A percentile compares a stretch with the other conserved stretches of the same genome.
phyloP scores from a whole-genome alignment of 2,797 vertebrate genomes.

The Pangasius sanitwongsei region DNA sequence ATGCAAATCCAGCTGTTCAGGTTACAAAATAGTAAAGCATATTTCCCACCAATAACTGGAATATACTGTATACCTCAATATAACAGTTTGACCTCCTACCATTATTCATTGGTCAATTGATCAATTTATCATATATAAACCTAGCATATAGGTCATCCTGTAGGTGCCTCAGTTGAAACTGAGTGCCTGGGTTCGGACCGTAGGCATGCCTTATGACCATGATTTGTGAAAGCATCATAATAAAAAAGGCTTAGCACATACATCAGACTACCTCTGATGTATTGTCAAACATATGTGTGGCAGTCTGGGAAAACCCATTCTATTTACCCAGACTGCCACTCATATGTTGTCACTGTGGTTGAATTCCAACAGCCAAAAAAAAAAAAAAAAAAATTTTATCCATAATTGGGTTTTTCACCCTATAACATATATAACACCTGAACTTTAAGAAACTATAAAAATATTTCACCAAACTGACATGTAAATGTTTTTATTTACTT shows the following conservation, averaged over 20 bases:
- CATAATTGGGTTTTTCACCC: not conserved
- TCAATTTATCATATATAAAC: not conserved
- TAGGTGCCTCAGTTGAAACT: not conserved
- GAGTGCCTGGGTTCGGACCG: not conserved
- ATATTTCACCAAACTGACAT: not conserved
- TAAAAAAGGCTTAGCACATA: not conserved
- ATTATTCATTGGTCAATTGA: not conserved
- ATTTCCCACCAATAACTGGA: not conserved
- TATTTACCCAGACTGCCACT: not conserved
- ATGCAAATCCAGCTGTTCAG: slow-evolving; percentile 8
- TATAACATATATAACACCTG: not conserved
- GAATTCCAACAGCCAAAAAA: not conserved
- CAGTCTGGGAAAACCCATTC: not conserved
- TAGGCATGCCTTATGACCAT: not conserved
- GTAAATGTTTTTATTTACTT: not conserved
- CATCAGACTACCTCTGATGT: not conserved
- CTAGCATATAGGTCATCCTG: not conserved
- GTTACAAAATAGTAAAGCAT: not conserved
- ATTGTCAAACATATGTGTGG: not conserved
- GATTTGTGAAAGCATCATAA: not conserved
- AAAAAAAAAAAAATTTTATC: not conserved
- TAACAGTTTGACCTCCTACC: not conserved
- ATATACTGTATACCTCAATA: not conserved
- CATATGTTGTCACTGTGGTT: not conserved
- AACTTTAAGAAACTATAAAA: not conserved